These are phyloP conservation scores for Mustela nigripes DNA, from an alignment of 2,113 vertebrate species.

Conservation along the genomic window DNA sequence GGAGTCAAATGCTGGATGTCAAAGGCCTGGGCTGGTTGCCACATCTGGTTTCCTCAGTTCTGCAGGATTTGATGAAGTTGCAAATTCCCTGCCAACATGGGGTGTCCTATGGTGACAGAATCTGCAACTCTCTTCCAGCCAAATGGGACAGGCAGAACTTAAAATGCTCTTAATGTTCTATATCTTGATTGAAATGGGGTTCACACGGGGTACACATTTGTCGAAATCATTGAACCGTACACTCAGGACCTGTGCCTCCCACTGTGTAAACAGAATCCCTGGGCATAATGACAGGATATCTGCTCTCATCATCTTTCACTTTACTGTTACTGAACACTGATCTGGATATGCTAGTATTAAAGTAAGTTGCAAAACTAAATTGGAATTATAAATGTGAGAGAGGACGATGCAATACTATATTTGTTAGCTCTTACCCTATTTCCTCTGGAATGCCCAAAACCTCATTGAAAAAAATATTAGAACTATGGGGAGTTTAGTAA, in stretches of 20 bases:
- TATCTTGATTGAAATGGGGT: neutral
- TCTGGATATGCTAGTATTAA: neutral
- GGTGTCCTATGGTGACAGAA: neutral
- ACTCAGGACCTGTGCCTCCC: neutral
- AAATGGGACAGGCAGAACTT: neutral
- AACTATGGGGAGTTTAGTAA: slow-evolving; percentile 33
- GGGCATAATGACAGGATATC: neutral
- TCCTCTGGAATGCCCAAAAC: neutral
- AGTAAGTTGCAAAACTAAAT: neutral
- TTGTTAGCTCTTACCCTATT: neutral
- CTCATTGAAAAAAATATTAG: neutral
- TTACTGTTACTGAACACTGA: neutral
- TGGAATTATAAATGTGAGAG: neutral
- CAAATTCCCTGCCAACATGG: neutral
- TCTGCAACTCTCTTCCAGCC: neutral
- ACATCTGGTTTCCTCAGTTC: neutral
- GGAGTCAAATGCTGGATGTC: neutral
- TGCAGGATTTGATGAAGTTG: neutral
- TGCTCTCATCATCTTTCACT: neutral
- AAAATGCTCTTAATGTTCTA: neutral
- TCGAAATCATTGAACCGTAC: neutral
- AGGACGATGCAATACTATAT: neutral
- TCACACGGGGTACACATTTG: neutral
- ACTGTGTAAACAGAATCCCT: neutral
- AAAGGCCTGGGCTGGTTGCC: neutral